Percentiles rank a stretch among this genome's conserved stretches.
Conservation (phyloP, 1,140 invertebrate species). For the Globodera rostochiensis region DNA sequence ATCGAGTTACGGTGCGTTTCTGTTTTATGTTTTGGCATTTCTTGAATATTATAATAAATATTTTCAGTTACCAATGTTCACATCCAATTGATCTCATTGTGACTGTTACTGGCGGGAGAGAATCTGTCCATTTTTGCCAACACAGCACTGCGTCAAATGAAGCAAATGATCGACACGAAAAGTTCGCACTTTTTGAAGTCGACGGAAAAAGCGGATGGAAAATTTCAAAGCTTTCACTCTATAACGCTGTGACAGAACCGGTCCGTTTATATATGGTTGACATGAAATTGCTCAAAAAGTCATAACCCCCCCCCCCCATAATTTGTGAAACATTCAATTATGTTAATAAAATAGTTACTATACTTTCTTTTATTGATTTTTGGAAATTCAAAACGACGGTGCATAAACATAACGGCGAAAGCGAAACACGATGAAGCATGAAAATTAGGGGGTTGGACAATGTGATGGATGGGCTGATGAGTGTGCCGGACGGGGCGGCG, state of each 20-base stretch:
- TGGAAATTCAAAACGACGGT: background rate
- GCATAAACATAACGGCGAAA: too few relatives aligned
- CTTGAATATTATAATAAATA: too few relatives aligned
- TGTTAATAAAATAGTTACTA: too few relatives aligned
- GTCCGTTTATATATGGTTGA: background rate
- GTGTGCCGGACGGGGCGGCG: too few relatives aligned
- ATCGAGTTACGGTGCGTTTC: constrained; percentile 4
- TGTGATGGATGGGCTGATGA: background rate
- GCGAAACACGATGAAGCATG: background rate
- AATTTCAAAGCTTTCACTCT: background rate
- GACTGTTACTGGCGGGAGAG: background rate
- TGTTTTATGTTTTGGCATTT: too few relatives aligned
- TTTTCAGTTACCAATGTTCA: constrained; percentile 2
- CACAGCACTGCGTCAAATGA: background rate
- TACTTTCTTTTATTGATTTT: constrained; percentile 1
- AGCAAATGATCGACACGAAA: background rate
- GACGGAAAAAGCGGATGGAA: background rate
- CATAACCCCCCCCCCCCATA: too few relatives aligned
- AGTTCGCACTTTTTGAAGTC: background rate
- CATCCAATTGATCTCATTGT: background rate
- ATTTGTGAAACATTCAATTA: too few relatives aligned
- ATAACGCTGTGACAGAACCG: background rate
- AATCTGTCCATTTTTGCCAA: background rate
- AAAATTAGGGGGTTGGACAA: constrained; percentile 5
- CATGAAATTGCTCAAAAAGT: background rate